These are phyloP conservation scores for Caenorhabditis afra DNA, from an alignment of 2,888 invertebrate species.

Conservation along the genomic window DNA sequence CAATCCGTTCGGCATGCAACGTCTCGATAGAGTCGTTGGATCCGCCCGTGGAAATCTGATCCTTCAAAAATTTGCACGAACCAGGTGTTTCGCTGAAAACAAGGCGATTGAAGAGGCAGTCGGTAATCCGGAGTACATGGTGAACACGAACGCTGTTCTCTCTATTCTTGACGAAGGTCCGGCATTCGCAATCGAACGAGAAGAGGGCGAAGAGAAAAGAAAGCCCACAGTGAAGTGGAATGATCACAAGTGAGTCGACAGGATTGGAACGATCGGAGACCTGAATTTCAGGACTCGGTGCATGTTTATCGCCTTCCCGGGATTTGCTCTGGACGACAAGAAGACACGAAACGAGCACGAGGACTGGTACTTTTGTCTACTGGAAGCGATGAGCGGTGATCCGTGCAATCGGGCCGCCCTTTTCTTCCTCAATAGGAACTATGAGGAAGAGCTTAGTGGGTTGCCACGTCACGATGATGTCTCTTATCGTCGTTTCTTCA, in stretches of 20 bases:
- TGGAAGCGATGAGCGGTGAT: conserved; percentile 52
- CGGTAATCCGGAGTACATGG: background rate
- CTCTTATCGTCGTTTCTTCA: background rate
- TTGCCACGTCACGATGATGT: too few species aligned
- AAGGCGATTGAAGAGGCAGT: background rate
- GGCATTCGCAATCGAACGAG: conserved; percentile 11
- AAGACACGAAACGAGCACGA: conserved; percentile 3
- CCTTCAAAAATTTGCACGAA: background rate
- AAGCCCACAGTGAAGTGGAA: conserved; percentile 14
- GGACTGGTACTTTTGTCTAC: conserved; percentile 47
- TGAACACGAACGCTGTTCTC: conserved; percentile 13
- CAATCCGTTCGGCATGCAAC: conserved; percentile 12
- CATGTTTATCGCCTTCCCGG: conserved; percentile 10
- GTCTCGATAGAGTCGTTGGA: conserved; percentile 28
- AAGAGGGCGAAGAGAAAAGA: conserved; percentile 19
- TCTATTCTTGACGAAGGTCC: conserved; percentile 29
- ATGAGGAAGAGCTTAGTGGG: conserved; percentile 30
- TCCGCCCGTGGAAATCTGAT: conserved; percentile 46
- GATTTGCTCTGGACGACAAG: background rate
- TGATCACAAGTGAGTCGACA: conserved; percentile 20
- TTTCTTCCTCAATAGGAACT: conserved; percentile 39
- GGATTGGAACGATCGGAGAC: background rate
- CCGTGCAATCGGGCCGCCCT: conserved; percentile 47
- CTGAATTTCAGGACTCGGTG: conserved; percentile 14
- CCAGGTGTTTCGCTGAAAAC: background rate